Evolutionary conservation across 2,113 vertebrate species (phyloP).

Genomic region (Eubucco bourcierii): DNA sequence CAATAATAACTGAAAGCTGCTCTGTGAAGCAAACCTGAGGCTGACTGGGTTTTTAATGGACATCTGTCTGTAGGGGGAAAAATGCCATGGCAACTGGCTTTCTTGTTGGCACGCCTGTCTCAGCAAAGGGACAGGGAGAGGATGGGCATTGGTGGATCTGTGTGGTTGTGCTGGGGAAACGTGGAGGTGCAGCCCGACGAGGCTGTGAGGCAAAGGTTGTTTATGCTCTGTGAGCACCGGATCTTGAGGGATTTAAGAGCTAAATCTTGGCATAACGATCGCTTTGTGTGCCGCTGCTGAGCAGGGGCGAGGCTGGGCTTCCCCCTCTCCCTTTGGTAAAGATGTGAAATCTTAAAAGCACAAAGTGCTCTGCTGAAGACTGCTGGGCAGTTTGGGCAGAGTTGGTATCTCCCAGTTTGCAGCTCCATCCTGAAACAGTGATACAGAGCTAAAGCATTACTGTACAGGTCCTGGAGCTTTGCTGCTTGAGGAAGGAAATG

Average conservation of each 20-base stretch:
- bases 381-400: background rate
- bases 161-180: background rate
- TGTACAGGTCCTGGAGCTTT: background rate
- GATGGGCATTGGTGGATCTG: background rate
- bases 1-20: conserved; percentile 41
- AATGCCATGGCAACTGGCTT: conserved; percentile 67
- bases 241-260: conserved; percentile 63
- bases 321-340: background rate
- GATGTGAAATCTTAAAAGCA: background rate
- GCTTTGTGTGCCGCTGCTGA: conserved; percentile 52
- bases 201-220: conserved; percentile 48
- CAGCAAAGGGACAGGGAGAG: background rate
- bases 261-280: conserved; percentile 62
- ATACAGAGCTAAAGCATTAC: fast-evolving
- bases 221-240: conserved; percentile 43
- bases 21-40: conserved; percentile 63
- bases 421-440: background rate
- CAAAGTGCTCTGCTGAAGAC: background rate
- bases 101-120: conserved; percentile 45
- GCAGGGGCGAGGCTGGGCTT: background rate
- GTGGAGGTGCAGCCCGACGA: background rate
- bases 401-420: background rate
- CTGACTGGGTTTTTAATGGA: conserved; percentile 71
- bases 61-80: conserved; percentile 69
- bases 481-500: background rate